Conservation (phyloP, 2,797 vertebrate genomes). For the Distichodus sexfasciatus region DNA sequence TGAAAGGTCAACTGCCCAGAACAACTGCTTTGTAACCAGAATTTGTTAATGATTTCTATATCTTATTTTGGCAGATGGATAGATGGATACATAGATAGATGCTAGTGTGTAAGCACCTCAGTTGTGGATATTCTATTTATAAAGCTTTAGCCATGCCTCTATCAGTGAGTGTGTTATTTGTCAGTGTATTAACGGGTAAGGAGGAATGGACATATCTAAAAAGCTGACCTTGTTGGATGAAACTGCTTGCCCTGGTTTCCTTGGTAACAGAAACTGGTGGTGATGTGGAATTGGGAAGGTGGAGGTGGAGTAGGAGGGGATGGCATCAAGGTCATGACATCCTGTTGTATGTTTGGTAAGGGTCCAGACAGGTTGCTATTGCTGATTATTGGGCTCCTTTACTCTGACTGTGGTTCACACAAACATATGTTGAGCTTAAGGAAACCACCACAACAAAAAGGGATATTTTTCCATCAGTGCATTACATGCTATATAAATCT, state of each 20-base stretch:
- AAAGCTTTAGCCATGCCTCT: no score
- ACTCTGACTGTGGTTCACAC: neutral
- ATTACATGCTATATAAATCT: no score
- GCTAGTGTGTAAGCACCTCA: no score
- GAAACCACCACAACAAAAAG: neutral
- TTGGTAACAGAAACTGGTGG: conserved; percentile 4
- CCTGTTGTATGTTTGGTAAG: neutral
- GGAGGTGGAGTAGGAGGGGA: neutral
- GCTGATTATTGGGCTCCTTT: neutral
- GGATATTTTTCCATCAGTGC: neutral
- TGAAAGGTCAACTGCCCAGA: no score
- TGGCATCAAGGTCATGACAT: conserved; percentile 15
- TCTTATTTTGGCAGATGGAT: no score
- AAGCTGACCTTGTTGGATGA: conserved; percentile 35
- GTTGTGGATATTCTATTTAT: no score
- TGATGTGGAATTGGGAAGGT: neutral
- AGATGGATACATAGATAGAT: no score
- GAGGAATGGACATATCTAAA: conserved; percentile 36
- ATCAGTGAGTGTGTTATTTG: no score
- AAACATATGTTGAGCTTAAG: neutral
- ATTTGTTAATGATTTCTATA: no score
- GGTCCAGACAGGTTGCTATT: neutral
- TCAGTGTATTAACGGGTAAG: no score
- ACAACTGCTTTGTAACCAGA: no score
- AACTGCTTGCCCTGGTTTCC: conserved; percentile 13